phyloP scores from a whole-genome alignment of 2,888 invertebrate genomes.

The Panzeria rudis region DNA sequence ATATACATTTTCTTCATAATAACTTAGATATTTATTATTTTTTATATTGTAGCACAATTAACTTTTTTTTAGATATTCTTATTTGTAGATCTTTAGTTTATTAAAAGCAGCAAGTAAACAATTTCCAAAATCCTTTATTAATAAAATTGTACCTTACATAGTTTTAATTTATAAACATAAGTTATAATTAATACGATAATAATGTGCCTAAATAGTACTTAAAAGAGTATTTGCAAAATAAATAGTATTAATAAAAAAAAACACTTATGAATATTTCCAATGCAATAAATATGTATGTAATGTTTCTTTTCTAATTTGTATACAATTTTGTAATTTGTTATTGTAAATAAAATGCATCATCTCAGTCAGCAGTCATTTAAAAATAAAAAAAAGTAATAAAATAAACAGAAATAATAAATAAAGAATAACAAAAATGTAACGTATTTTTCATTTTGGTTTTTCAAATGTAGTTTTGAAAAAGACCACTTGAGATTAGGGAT shows the following conservation, averaged over 20 bases:
- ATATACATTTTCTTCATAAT: no score
- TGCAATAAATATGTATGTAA: slow-evolving; percentile 29
- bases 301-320: slow-evolving; percentile 24
- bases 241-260: slow-evolving; percentile 22
- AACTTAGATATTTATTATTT: neutral
- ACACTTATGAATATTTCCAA: slow-evolving; percentile 24
- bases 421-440: slow-evolving; percentile 50
- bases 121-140: slow-evolving; percentile 26
- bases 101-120: neutral
- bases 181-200: slow-evolving; percentile 27
- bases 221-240: slow-evolving; percentile 36
- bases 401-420: slow-evolving; percentile 30
- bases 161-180: slow-evolving; percentile 36
- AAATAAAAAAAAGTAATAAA: slow-evolving; percentile 26
- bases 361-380: slow-evolving; percentile 47
- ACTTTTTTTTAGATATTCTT: no score
- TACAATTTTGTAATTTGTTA: slow-evolving; percentile 50
- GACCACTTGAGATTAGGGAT: slow-evolving; percentile 67
- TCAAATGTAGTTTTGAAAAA: slow-evolving; percentile 48
- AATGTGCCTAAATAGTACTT: slow-evolving; percentile 57
- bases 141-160: slow-evolving; percentile 55
- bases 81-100: slow-evolving; percentile 13
- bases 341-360: slow-evolving; percentile 61
- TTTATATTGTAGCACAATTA: no score
- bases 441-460: slow-evolving; percentile 50